A percentile compares a stretch with the other conserved stretches of the same genome.
phyloP scores from a whole-genome alignment of 2,888 invertebrate genomes.

The Sericinus montela region DNA sequence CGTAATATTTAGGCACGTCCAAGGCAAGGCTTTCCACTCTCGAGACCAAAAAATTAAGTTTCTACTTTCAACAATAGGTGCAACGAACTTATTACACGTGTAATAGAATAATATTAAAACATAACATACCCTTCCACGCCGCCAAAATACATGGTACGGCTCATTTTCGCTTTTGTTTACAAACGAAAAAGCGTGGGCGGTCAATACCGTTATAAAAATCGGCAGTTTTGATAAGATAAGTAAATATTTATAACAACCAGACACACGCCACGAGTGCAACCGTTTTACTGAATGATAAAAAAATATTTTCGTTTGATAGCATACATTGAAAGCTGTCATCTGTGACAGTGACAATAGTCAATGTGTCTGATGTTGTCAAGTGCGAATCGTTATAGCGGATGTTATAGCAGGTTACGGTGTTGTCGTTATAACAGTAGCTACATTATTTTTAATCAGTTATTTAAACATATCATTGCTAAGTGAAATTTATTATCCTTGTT shows the following conservation, averaged over 20 bases:
- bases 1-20: conserved; percentile 49
- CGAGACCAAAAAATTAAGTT: conserved; percentile 20
- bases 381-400: conserved; percentile 6
- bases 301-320: neutral
- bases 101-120: conserved; percentile 17
- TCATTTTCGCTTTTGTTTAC: conserved; percentile 30
- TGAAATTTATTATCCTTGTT: too few relatives aligned
- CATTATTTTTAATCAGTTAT: too few relatives aligned
- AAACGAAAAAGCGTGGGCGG: conserved; percentile 24
- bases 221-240: conserved; percentile 27
- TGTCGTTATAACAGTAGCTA: neutral
- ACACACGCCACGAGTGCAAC: conserved; percentile 37
- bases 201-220: conserved; percentile 24
- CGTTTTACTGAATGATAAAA: conserved; percentile 32
- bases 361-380: conserved; percentile 5
- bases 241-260: conserved; percentile 24
- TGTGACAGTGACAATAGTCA: conserved; percentile 11
- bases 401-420: neutral
- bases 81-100: conserved; percentile 22
- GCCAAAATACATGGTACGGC: conserved; percentile 50
- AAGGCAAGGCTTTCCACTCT: conserved; percentile 71
- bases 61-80: conserved; percentile 47
- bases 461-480: too few relatives aligned
- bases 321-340: neutral
- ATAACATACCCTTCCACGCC: conserved; percentile 67